Conservation (phyloP, 2,888 invertebrate genomes). For the Himalopsyche kuldschensis region DNA sequence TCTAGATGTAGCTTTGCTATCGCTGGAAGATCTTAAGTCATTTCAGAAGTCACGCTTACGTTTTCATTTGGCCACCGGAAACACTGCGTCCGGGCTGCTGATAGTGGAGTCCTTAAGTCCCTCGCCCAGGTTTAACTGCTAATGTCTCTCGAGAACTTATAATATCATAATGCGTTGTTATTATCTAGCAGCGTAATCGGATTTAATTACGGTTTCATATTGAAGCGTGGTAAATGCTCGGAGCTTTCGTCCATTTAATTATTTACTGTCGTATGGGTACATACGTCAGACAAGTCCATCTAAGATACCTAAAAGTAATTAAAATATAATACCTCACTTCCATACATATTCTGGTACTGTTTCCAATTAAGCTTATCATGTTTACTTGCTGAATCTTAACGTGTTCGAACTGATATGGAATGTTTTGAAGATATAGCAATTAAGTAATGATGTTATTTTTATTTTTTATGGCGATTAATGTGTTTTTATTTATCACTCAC, state of each 20-base stretch:
- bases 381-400: too few species aligned
- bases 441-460: too few species aligned
- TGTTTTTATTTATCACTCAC: too few species aligned
- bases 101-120: neutral
- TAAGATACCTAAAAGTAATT: too few species aligned
- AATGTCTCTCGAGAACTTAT: neutral
- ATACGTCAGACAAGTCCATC: neutral
- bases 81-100: neutral
- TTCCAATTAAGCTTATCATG: too few species aligned
- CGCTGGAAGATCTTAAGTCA: neutral
- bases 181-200: neutral
- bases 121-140: neutral
- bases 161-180: neutral
- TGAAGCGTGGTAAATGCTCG: neutral
- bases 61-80: conserved; percentile 5
- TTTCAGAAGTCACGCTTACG: neutral
- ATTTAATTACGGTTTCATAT: neutral
- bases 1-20: neutral
- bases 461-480: too few species aligned
- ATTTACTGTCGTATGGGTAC: neutral
- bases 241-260: neutral
- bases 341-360: too few species aligned
- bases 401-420: too few species aligned
- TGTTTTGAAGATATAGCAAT: too few species aligned
- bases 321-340: too few species aligned